Percentiles rank a stretch among this genome's conserved stretches.
phyloP scores from a whole-genome alignment of 1,140 invertebrate species.

The Leptinotarsa defecta region DNA sequence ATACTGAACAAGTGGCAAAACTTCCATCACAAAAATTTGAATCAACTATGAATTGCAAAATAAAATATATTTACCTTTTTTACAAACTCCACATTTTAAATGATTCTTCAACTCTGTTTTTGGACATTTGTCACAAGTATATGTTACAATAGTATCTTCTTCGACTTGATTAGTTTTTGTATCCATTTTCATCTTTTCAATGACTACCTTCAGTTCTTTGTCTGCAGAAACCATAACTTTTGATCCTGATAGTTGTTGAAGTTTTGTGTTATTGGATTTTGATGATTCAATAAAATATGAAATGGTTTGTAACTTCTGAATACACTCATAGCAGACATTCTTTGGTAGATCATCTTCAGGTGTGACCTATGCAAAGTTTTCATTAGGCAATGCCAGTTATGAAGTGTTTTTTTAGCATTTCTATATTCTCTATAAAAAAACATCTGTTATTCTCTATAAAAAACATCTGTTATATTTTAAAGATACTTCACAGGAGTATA shows the following conservation, averaged over 20 bases:
- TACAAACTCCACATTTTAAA: neutral
- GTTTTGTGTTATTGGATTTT: slow-evolving; percentile 1
- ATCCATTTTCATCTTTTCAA: no score
- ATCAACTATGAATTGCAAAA: neutral
- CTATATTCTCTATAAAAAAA: no score
- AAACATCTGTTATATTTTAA: no score
- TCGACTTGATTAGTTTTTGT: no score
- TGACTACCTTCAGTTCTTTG: neutral
- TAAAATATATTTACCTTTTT: neutral
- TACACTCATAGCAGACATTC: neutral
- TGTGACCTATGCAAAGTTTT: neutral
- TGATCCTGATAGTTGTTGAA: neutral
- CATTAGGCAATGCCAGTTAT: neutral
- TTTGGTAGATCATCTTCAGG: neutral
- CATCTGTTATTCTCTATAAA: no score
- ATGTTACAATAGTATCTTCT: no score
- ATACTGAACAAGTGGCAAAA: no score
- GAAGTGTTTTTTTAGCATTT: no score
- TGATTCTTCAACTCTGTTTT: neutral
- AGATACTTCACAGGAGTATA: no score
- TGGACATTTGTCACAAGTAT: neutral
- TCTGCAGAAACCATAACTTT: neutral
- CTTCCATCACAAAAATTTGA: no score
- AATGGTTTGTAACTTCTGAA: neutral
- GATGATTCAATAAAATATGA: neutral